Evolutionary conservation across 2,888 invertebrate genomes (phyloP).

Genomic region (Macaria notata): DNA sequence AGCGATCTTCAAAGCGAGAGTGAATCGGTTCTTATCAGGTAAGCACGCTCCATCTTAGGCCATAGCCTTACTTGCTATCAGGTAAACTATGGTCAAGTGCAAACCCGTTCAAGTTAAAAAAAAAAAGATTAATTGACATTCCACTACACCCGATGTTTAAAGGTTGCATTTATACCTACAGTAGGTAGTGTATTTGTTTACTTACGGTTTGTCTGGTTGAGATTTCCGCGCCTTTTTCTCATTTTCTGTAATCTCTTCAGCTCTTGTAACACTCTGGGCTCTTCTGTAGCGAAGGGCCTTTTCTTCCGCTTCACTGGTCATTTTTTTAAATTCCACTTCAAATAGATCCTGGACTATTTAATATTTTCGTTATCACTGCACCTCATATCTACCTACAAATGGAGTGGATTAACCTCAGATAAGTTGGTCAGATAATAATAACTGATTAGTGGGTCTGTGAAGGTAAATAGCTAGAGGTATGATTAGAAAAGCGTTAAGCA

Average conservation of each 20-base stretch:
- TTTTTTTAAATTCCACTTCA: conserved; percentile 32
- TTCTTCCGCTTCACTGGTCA: conserved; percentile 71
- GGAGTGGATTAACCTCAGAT: conserved; percentile 16
- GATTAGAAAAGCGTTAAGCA: conserved; percentile 5
- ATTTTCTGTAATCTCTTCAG: conserved; percentile 92
- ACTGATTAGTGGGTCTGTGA: conserved; percentile 1
- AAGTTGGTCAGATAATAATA: too few relatives aligned
- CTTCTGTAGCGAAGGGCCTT: conserved; percentile 85
- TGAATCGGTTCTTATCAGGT: too few relatives aligned
- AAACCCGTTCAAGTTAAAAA: too few relatives aligned
- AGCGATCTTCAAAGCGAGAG: too few relatives aligned
- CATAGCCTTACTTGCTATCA: too few relatives aligned
- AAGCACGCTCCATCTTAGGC: too few relatives aligned
- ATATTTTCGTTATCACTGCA: conserved; percentile 25
- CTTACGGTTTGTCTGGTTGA: conserved; percentile 95
- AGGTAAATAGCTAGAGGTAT: conserved; percentile 1
- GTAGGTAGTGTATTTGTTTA: conserved; percentile 30
- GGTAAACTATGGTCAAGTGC: too few relatives aligned
- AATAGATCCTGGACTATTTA: conserved; percentile 5
- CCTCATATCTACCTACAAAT: conserved; percentile 12
- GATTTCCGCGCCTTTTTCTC: conserved; percentile 89
- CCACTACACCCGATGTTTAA: too few relatives aligned
- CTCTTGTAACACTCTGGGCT: conserved; percentile 93
- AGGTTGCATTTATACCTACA: too few relatives aligned
- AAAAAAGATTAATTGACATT: too few relatives aligned